Evolutionary conservation across 2,888 invertebrate species (phyloP), one percentile per base, ranked within the genome.

Genomic region (Volucella inanis): DNA sequence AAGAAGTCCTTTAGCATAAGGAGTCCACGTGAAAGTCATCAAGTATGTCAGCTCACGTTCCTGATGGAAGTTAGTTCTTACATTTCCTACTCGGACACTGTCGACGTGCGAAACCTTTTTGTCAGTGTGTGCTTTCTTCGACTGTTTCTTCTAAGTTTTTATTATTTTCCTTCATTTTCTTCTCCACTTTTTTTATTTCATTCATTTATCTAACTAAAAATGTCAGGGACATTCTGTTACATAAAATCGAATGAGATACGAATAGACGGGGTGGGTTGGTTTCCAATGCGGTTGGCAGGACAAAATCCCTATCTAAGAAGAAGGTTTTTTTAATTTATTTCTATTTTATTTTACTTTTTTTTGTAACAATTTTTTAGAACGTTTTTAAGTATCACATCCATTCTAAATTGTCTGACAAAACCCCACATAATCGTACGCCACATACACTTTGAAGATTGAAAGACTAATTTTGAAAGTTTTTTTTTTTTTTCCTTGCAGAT

Each of bases 1-100:
- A 45, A 70, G 62, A 75, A 50, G 61, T 64, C 54, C 2, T 65
- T 18, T 18, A 15, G 31, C 10, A 14, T 54, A 45, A n/a, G 22
- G n/a, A 55, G 43, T 59, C 52, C 72, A 77, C 76, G 72, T 85
- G 72, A 72, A 72, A 67, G 64, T 64, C 71, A 77, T 77, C 76
- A 81, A 64, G 41, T 62, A 39, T 72, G 64, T 77, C 81, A 72
- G 57, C 80, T 85, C 85, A 85, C 85, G 85, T 85, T 80, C 43
- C 41, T 64, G 49, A 43, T 67, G 61, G 67, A 71, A 80, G 71
- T 76, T 57, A 71, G 61, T 67, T 68, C 55, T 45, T 64, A 81
- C 62, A 72, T 72, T 80, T 72, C 68, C 52, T 72, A 12, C 68
- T 85, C 52, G 85, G 72, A 81, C 71, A 71, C 54, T 12, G 31